phyloP scores from a whole-genome alignment of 2,888 invertebrate genomes.

The Plusia festucae region DNA sequence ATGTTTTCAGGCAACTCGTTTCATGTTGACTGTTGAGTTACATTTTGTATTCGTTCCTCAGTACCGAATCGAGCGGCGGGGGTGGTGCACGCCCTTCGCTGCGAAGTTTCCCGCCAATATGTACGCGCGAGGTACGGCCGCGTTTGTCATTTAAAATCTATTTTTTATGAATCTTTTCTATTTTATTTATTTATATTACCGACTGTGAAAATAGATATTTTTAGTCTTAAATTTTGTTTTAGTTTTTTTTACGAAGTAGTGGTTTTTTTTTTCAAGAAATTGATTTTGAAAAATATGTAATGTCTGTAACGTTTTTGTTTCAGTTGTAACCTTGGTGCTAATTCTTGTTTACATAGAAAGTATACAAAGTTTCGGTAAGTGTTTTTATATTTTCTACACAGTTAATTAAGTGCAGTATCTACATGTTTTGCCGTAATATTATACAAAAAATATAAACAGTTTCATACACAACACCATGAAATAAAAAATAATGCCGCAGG shows the following conservation, averaged over 20 bases:
- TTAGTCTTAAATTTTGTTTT: neutral
- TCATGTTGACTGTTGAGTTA: neutral
- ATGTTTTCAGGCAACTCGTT: neutral
- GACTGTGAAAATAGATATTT: neutral
- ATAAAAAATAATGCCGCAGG: no score
- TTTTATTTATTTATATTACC: neutral
- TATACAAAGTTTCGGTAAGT: constrained; percentile 82
- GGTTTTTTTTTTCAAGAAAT: no score
- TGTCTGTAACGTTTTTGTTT: constrained; percentile 60
- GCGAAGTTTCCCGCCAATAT: constrained; percentile 78
- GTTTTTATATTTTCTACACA: constrained; percentile 15
- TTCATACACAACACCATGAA: no score
- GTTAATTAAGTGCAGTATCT: no score
- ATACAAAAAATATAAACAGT: no score
- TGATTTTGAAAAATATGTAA: no score
- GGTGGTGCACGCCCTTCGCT: constrained; percentile 70
- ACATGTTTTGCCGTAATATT: no score
- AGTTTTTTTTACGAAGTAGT: constrained; percentile 47
- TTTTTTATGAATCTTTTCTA: constrained; percentile 13
- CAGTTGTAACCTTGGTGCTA: constrained; percentile 81
- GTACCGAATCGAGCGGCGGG: constrained; percentile 66
- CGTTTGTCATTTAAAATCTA: constrained; percentile 24
- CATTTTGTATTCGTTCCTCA: constrained; percentile 53
- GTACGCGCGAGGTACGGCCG: constrained; percentile 78
- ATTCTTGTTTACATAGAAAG: constrained; percentile 73